phyloP scores from a whole-genome alignment of 1,140 invertebrate genomes.

The Probaryconus sp. region DNA sequence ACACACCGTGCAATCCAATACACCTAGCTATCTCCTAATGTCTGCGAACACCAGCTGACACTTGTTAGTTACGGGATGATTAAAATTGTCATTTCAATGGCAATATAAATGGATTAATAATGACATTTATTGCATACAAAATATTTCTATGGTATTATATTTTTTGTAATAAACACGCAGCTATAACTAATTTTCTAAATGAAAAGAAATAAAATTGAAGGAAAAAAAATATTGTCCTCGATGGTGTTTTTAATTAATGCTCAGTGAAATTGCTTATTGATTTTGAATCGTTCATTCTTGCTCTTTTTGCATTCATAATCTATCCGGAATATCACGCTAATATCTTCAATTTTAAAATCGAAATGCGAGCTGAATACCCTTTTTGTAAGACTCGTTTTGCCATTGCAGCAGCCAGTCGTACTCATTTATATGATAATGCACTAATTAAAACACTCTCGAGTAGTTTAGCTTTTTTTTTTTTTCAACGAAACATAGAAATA shows the following conservation, averaged over 20 bases:
- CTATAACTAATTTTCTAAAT: too few relatives aligned
- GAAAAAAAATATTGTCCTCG: too few relatives aligned
- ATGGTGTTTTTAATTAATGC: conserved; percentile 31
- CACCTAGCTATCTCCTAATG: conserved; percentile 44
- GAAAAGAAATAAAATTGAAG: too few relatives aligned
- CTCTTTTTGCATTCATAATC: conserved; percentile 20
- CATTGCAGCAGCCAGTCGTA: conserved; percentile 27
- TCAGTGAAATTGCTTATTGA: conserved; percentile 2
- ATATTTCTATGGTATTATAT: too few relatives aligned
- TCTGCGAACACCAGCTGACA: conserved; percentile 61
- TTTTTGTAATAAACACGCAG: too few relatives aligned
- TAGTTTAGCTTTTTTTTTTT: conserved; percentile 47
- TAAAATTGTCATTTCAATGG: conserved; percentile 41
- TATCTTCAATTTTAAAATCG: conserved; percentile 42
- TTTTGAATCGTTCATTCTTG: conserved; percentile 14
- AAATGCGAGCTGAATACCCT: conserved; percentile 19
- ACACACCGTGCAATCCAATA: conserved; percentile 55
- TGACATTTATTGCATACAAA: not conserved
- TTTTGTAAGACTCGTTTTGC: conserved; percentile 20
- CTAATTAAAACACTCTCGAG: conserved; percentile 68
- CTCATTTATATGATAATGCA: conserved; percentile 70
- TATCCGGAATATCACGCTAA: conserved; percentile 33
- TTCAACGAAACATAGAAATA: conserved; percentile 49
- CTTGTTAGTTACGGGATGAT: conserved; percentile 21
- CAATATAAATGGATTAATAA: conserved; percentile 1